Conservation (phyloP, 1,140 invertebrate genomes). For the Drosophila repletoides region DNA sequence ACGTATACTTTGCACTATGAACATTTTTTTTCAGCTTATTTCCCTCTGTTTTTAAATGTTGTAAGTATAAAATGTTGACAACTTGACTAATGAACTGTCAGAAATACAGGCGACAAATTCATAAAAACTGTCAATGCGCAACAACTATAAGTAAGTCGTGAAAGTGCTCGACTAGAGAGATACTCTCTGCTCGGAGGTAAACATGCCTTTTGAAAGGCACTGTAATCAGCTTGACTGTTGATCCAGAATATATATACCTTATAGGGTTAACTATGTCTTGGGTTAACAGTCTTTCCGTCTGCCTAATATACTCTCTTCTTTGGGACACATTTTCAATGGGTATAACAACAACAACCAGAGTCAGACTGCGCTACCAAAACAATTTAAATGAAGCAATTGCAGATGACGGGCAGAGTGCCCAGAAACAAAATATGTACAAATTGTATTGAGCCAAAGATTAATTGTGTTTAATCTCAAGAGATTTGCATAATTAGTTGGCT, state of each 20-base stretch:
- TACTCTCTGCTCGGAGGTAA: too few relatives aligned
- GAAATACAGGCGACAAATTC: constrained; percentile 28
- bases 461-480: constrained; percentile 56
- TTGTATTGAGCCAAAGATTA: constrained; percentile 54
- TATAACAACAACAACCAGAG: constrained; percentile 2
- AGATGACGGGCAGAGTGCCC: constrained; percentile 57
- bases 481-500: constrained; percentile 61
- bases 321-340: too few relatives aligned
- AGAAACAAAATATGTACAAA: constrained; percentile 29
- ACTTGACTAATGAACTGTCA: constrained; percentile 52
- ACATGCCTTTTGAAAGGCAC: too few relatives aligned
- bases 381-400: constrained; percentile 13
- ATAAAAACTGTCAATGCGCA: constrained; percentile 28
- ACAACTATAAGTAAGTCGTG: too few relatives aligned
- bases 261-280: too few relatives aligned
- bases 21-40: constrained; percentile 37
- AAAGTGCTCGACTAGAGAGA: too few relatives aligned
- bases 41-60: constrained; percentile 6
- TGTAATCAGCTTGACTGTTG: too few relatives aligned
- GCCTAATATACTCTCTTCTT: too few relatives aligned
- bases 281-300: too few relatives aligned
- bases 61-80: constrained; percentile 67
- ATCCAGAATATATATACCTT: too few relatives aligned
- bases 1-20: constrained; percentile 63
- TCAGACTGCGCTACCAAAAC: constrained; percentile 7